Percentiles rank a stretch among this genome's conserved stretches.
Conservation (phyloP, 2,113 vertebrate species). For the Hydrochoerus hydrochaeris region DNA sequence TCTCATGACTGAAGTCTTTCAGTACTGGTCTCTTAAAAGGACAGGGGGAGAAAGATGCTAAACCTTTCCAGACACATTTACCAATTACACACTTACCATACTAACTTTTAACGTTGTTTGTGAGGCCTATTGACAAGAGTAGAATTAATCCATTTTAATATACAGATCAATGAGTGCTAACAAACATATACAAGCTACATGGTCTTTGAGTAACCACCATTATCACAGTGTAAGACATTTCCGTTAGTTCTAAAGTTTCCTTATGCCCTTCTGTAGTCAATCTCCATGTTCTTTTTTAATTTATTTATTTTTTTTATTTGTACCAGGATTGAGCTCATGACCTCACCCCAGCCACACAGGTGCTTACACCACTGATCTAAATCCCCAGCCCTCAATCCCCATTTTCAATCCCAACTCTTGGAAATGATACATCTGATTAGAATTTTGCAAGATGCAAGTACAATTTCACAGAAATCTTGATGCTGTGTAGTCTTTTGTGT, state of each 20-base stretch:
- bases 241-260: neutral
- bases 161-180: neutral
- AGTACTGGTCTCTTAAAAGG: neutral
- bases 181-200: neutral
- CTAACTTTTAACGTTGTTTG: neutral
- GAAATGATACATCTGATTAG: neutral
- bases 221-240: neutral
- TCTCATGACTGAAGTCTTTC: neutral
- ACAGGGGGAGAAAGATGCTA: neutral
- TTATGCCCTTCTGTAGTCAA: neutral
- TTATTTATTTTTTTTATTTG: no score
- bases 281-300: neutral
- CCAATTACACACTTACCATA: neutral
- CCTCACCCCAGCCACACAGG: no score
- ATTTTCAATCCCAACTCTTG: neutral
- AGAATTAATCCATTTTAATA: neutral
- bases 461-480: neutral
- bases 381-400: neutral
- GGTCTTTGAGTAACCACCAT: neutral
- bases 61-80: neutral
- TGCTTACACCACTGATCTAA: no score
- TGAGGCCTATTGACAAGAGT: neutral
- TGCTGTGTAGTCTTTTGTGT: neutral
- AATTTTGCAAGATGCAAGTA: neutral
- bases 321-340: no score